A percentile compares a stretch with the other conserved stretches of the same genome.
Conservation (phyloP, 1,140 invertebrate species). For the Apis dorsata region DNA sequence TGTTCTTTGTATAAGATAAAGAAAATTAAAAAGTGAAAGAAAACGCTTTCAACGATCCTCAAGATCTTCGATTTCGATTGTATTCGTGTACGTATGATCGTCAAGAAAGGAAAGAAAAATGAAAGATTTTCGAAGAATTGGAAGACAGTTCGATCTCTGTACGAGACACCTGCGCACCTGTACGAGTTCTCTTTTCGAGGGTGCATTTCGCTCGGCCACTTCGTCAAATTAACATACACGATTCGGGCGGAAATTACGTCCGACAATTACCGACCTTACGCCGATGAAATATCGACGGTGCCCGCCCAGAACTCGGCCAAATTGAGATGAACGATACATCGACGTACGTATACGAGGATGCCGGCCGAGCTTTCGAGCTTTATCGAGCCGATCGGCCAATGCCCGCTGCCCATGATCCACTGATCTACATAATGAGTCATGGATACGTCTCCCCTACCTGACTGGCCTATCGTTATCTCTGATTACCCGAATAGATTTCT, state of each 20-base stretch:
- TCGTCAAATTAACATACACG: conserved; percentile 54
- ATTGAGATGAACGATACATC: conserved; percentile 55
- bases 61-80: too few species aligned
- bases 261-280: conserved; percentile 53
- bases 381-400: conserved; percentile 48
- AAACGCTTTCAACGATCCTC: too few species aligned
- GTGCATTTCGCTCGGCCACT: conserved; percentile 45
- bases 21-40: too few species aligned
- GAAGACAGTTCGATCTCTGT: conserved; percentile 5
- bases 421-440: conserved; percentile 55
- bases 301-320: conserved; percentile 33
- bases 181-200: conserved; percentile 34
- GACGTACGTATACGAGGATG: conserved; percentile 38
- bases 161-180: not conserved
- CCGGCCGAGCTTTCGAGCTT: conserved; percentile 49
- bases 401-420: conserved; percentile 45
- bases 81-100: too few species aligned
- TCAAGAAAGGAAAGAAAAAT: not conserved
- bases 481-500: conserved; percentile 51
- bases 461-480: conserved; percentile 44
- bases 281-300: conserved; percentile 49
- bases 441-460: conserved; percentile 47
- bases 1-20: too few species aligned
- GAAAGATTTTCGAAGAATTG: not conserved
- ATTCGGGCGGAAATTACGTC: conserved; percentile 53